phyloP scores from a whole-genome alignment of 2,113 vertebrate species.

The Elephantulus edwardii region DNA sequence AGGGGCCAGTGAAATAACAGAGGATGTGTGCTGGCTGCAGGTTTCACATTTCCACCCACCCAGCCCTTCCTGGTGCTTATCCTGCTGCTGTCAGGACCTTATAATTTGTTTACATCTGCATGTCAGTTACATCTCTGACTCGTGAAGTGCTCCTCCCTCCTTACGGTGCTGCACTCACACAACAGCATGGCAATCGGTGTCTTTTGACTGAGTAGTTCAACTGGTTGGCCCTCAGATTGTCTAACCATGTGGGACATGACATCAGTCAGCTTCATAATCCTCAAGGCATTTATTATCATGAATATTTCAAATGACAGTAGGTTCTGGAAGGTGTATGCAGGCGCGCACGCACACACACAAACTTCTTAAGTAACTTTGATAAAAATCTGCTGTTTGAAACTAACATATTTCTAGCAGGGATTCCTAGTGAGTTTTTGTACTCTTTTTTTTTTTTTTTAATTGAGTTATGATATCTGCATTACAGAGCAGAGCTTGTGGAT shows the following conservation, averaged over 20 bases:
- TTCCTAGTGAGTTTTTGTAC: too few relatives aligned
- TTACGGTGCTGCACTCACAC: too few relatives aligned
- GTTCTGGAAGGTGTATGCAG: neutral
- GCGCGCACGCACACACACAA: fast-evolving
- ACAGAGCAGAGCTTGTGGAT: neutral
- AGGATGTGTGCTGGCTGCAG: neutral
- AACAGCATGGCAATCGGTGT: neutral
- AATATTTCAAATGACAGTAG: neutral
- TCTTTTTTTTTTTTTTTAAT: neutral
- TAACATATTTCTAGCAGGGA: neutral
- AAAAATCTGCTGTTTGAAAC: neutral
- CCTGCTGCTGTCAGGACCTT: neutral
- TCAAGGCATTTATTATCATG: neutral
- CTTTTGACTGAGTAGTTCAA: neutral
- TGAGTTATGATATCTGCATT: neutral
- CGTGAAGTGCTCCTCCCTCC: neutral
- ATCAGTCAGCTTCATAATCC: neutral
- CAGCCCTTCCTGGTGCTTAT: neutral
- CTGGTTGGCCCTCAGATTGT: neutral
- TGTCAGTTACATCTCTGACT: neutral
- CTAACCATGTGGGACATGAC: neutral
- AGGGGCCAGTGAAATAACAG: neutral
- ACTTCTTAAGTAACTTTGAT: neutral
- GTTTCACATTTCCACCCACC: neutral
- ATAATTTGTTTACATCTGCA: neutral